phyloP scores from a whole-genome alignment of 2,113 vertebrate genomes.

The Mustelus asterias region DNA sequence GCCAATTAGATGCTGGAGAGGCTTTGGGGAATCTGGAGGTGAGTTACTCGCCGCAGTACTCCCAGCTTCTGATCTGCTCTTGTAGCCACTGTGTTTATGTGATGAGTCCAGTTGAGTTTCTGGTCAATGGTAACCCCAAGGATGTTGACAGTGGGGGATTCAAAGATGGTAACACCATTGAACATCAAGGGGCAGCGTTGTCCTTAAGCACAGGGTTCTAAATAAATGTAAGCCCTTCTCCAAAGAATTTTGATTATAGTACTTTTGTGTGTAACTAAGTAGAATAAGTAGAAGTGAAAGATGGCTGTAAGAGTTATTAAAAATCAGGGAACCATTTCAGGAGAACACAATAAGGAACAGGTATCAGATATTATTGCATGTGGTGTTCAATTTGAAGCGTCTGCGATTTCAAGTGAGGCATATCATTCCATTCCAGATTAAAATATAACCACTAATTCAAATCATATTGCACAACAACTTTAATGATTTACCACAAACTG shows the following conservation, averaged over 20 bases:
- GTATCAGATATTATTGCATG: neutral
- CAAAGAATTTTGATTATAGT: neutral
- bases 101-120: no score
- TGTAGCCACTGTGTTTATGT: no score
- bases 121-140: no score
- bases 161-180: no score
- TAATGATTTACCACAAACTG: neutral
- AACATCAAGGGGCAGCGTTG: no score
- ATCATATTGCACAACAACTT: neutral
- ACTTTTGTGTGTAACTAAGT: neutral
- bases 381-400: neutral
- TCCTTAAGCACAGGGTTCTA: no score
- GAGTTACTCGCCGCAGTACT: no score
- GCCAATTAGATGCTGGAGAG: no score
- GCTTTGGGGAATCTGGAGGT: no score
- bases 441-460: neutral
- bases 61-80: no score
- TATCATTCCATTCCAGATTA: neutral
- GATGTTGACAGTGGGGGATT: no score
- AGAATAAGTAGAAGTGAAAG: neutral
- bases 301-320: neutral
- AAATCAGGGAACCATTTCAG: neutral
- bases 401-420: neutral
- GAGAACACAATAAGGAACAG: neutral
- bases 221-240: neutral